A percentile compares a stretch with the other conserved stretches of the same genome.
Evolutionary conservation across 2,888 invertebrate species (phyloP).

Genomic region (Apomyelois bistriatella): DNA sequence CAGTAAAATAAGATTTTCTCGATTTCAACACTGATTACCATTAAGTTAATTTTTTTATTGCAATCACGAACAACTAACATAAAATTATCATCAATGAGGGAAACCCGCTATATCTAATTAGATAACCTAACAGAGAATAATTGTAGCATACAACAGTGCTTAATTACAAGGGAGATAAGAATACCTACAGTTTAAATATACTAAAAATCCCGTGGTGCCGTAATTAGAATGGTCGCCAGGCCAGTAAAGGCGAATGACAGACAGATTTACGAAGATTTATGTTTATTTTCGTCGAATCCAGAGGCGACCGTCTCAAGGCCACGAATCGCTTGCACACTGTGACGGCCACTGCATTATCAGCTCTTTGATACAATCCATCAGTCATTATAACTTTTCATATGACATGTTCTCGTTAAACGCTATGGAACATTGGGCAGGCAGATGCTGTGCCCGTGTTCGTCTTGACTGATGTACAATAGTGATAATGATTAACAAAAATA

Average conservation of each 20-base stretch:
- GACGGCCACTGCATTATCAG: slow-evolving; percentile 12
- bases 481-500: too few species aligned
- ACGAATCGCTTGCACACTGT: not conserved
- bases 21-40: not conserved
- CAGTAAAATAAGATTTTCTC: too few species aligned
- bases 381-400: slow-evolving; percentile 19
- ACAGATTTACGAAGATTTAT: slow-evolving; percentile 59
- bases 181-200: slow-evolving; percentile 1
- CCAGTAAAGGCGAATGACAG: slow-evolving; percentile 37
- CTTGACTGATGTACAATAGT: too few species aligned
- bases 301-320: slow-evolving; percentile 47
- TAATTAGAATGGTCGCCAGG: slow-evolving; percentile 30
- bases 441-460: too few species aligned
- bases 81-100: slow-evolving; percentile 5
- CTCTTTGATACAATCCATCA: slow-evolving; percentile 21
- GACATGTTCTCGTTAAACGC: slow-evolving; percentile 15
- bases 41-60: not conserved
- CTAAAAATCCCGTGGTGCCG: not conserved
- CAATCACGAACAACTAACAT: not conserved
- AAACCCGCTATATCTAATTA: slow-evolving; percentile 4
- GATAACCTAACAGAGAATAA: slow-evolving; percentile 1
- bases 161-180: slow-evolving; percentile 10
- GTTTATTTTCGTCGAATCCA: slow-evolving; percentile 43
- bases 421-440: not conserved
- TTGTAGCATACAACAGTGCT: not conserved